Percentiles rank a stretch among this genome's conserved stretches.
phyloP scores from a whole-genome alignment of 1,140 invertebrate genomes.

The Aphidius ervi region DNA sequence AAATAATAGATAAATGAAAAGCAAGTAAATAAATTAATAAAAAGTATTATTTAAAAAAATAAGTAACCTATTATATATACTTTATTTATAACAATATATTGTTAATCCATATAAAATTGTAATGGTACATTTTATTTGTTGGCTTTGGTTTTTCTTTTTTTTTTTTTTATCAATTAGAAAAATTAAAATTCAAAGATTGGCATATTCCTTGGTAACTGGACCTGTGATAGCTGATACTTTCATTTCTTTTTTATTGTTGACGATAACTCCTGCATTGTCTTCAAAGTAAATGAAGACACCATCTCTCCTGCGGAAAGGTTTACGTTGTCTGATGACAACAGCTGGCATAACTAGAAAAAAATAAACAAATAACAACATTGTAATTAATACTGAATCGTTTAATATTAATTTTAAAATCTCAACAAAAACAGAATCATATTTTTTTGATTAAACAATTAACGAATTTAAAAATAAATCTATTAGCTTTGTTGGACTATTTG shows the following conservation, averaged over 20 bases:
- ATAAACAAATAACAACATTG: conserved; percentile 1
- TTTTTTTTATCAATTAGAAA: too few relatives aligned
- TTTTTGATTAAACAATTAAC: too few relatives aligned
- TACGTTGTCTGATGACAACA: conserved; percentile 96
- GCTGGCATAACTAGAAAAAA: conserved; percentile 81
- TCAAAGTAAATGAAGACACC: conserved; percentile 99
- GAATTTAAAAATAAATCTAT: too few relatives aligned
- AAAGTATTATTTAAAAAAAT: too few relatives aligned
- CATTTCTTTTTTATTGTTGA: conserved; percentile 99
- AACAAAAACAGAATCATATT: neutral
- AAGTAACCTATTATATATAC: too few relatives aligned
- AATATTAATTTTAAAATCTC: too few relatives aligned
- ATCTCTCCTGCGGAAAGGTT: conserved; percentile 97
- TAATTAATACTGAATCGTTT: neutral
- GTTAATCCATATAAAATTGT: too few relatives aligned
- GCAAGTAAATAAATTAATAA: too few relatives aligned
- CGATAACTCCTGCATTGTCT: conserved; percentile 99
- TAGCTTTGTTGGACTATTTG: neutral
- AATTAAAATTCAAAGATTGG: conserved; percentile 74
- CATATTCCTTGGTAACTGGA: conserved; percentile 99
- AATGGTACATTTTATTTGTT: too few relatives aligned
- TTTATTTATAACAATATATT: too few relatives aligned
- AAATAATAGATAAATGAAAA: too few relatives aligned
- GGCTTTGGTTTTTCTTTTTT: too few relatives aligned
- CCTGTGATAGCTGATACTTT: conserved; percentile 99